Percentiles rank a stretch among this genome's conserved stretches.
Evolutionary conservation across 2,797 vertebrate species (phyloP).

Genomic region (Pangasius larnaudii): DNA sequence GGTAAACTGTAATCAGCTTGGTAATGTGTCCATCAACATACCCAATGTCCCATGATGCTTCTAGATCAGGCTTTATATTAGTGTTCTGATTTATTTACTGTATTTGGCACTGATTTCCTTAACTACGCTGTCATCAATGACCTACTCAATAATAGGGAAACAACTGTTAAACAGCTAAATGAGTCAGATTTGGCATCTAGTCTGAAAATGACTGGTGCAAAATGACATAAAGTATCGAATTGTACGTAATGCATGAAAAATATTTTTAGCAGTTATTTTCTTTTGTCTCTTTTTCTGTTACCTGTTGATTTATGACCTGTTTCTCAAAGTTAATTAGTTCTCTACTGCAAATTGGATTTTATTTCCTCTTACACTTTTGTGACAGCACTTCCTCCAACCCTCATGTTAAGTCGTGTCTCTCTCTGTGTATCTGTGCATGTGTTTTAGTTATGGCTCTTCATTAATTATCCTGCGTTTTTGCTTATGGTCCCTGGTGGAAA

Average conservation of each 20-base stretch:
- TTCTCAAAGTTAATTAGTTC: background rate
- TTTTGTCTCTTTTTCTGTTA: background rate
- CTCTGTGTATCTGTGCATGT: background rate
- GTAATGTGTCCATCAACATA: background rate
- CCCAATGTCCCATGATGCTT: background rate
- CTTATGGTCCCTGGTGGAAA: background rate
- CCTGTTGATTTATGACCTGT: background rate
- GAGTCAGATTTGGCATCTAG: constrained; percentile 7
- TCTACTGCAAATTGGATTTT: background rate
- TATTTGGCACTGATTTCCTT: background rate
- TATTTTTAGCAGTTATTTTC: background rate
- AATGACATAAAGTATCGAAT: background rate
- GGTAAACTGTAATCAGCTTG: background rate
- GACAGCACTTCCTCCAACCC: background rate
- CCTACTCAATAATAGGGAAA: background rate
- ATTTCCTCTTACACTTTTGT: background rate
- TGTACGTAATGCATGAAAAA: background rate
- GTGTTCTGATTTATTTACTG: background rate
- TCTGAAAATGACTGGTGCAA: background rate
- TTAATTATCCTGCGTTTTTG: background rate
- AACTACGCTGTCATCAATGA: background rate
- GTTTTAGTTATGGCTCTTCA: background rate
- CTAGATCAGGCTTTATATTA: background rate
- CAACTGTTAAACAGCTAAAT: background rate
- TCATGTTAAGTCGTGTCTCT: background rate